Evolutionary conservation across 2,888 invertebrate species (phyloP).

Genomic region (Drosophila pseudotalamancana): DNA sequence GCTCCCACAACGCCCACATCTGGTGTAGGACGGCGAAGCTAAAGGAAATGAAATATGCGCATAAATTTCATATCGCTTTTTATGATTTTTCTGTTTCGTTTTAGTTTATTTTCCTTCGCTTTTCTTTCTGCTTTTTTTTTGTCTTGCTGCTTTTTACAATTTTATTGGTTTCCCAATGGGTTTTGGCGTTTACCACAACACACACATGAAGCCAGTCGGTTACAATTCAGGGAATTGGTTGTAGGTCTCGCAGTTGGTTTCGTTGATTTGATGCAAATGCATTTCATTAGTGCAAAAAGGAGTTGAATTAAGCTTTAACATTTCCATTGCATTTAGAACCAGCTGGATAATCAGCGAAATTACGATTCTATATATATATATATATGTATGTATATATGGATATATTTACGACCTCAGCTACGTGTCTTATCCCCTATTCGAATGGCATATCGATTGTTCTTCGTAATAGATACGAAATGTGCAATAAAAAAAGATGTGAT

Average conservation of each 20-base stretch:
- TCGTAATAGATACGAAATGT: constrained; percentile 2
- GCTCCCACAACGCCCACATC: constrained; percentile 4
- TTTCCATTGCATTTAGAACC: constrained; percentile 54
- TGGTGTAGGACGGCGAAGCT: constrained; percentile 38
- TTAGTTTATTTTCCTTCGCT: constrained; percentile 38
- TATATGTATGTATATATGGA: constrained; percentile 30
- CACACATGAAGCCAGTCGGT: background rate
- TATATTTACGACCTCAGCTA: constrained; percentile 51
- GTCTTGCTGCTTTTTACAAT: constrained; percentile 53
- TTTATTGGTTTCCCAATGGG: constrained; percentile 71
- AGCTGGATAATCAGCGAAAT: constrained; percentile 44
- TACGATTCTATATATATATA: too few relatives aligned
- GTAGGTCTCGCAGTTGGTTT: constrained; percentile 8
- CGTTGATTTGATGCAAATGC: constrained; percentile 57
- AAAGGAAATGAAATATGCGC: constrained; percentile 78
- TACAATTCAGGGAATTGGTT: constrained; percentile 33
- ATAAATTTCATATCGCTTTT: constrained; percentile 79
- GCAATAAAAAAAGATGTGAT: background rate
- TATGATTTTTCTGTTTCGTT: constrained; percentile 70
- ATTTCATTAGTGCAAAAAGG: constrained; percentile 50
- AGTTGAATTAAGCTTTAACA: constrained; percentile 56
- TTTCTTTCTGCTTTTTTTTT: constrained; percentile 1
- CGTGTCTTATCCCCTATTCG: constrained; percentile 31
- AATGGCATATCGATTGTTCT: constrained; percentile 3
- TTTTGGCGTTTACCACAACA: constrained; percentile 32